Evolutionary conservation across 2,797 vertebrate species (phyloP), one percentile per base, ranked within the genome.

Genomic region (Limnodromus scolopaceus): DNA sequence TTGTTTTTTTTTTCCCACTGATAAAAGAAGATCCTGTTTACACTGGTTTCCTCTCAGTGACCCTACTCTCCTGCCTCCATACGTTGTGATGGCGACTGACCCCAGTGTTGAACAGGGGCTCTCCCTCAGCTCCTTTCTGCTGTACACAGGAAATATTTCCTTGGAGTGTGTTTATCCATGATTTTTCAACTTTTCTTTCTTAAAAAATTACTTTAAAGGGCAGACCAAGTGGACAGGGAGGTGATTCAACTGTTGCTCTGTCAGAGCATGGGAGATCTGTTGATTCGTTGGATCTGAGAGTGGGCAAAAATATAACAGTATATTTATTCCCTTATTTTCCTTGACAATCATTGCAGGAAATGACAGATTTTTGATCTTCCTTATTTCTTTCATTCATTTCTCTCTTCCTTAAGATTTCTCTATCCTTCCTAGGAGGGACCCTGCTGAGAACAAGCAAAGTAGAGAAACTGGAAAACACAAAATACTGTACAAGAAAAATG

Each of bases 61-160:
- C 84, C 77, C 85, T 14, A 6, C 77, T 74, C 57, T 61, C 34
- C 86, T 92, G 87, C 48, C 71, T 78, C 81, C 95, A 93, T 92
- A 81, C 82, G 22, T 92, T 41, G 89, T 0, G 0, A 3, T 71
- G 84, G 72, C 82, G 84, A 65, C 71, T 91, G 91, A 93, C 89
- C 92, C 66, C 19, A 2, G 57, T 46, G 86, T 28, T 41, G 54
- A 61, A 10, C 41, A 49, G 30, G 64, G 69, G 11, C 68, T 86
- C 48, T 92, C 91, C 77, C 81, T 85, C 23, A 1, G 53, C 84
- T 93, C 36, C 75, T 89, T 92, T 43, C 71, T 87, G 7, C 75
- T 89, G 82, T 85, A 93, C 92, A 95, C 96, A 96, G 96, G 95
- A 96, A 96, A 93, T 87, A 92, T 87, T 96, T 96, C 89, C 71